A percentile compares a stretch with the other conserved stretches of the same genome.
Evolutionary conservation across 2,888 invertebrate genomes (phyloP).

Genomic region (Agapostemon virescens): DNA sequence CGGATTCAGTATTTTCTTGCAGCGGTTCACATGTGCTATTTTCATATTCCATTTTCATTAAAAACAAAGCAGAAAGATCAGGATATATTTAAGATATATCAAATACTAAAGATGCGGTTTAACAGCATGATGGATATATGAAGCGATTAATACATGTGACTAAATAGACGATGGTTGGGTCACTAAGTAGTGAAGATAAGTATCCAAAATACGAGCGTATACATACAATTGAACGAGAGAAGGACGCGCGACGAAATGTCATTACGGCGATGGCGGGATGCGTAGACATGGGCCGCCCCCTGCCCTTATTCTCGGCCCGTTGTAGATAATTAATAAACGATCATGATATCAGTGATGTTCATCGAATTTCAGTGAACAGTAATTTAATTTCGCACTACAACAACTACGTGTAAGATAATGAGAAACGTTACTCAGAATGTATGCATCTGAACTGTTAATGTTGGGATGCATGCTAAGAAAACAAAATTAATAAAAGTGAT

Average conservation of each 20-base stretch:
- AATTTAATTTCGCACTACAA: conserved; percentile 72
- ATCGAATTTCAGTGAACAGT: conserved; percentile 67
- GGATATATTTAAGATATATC: conserved; percentile 47
- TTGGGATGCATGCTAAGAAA: conserved; percentile 78
- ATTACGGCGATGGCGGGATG: conserved; percentile 80
- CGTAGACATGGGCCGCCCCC: conserved; percentile 80
- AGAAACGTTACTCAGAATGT: conserved; percentile 73
- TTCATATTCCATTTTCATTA: conserved; percentile 63
- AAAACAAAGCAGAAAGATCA: conserved; percentile 50
- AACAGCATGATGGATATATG: conserved; percentile 50
- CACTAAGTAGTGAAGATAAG: conserved; percentile 60
- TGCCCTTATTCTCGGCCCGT: conserved; percentile 80
- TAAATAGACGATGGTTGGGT: conserved; percentile 61
- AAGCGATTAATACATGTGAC: conserved; percentile 56
- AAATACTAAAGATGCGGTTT: conserved; percentile 60
- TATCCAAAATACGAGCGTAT: conserved; percentile 54
- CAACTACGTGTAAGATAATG: conserved; percentile 74
- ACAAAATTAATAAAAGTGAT: conserved; percentile 76
- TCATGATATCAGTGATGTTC: conserved; percentile 68
- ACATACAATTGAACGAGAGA: conserved; percentile 70
- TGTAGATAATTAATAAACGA: conserved; percentile 78
- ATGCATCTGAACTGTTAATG: conserved; percentile 79
- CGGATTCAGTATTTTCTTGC: conserved; percentile 79
- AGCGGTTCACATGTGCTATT: conserved; percentile 71
- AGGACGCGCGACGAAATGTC: conserved; percentile 79